phyloP scores from a whole-genome alignment of 2,888 invertebrate species.

The Troglohyphantes excavatus region DNA sequence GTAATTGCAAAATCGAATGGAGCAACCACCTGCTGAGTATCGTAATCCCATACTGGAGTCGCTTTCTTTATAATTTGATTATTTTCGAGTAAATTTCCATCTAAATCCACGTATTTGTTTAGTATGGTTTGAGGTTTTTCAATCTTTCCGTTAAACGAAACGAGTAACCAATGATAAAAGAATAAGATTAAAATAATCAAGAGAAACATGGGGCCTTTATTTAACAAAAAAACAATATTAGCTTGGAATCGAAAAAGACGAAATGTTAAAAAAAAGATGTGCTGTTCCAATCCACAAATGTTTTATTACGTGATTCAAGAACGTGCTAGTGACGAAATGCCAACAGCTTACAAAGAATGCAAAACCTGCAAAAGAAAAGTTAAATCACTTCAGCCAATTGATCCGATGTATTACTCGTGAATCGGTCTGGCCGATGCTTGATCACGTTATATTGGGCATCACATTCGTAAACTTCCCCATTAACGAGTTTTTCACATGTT shows the following conservation, averaged over 20 bases:
- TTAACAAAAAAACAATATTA: neutral
- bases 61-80: neutral
- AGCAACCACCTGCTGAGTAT: neutral
- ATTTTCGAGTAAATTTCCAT: conserved; percentile 20
- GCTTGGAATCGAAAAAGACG: conserved; percentile 3
- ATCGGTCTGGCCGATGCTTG: conserved; percentile 17
- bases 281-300: conserved; percentile 7
- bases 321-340: conserved; percentile 31
- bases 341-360: conserved; percentile 31
- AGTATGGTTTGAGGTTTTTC: neutral
- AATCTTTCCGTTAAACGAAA: neutral
- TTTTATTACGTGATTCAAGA: conserved; percentile 13
- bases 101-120: neutral
- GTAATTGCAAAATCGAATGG: neutral
- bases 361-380: neutral
- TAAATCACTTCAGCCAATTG: conserved; percentile 12
- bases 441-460: conserved; percentile 20
- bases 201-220: conserved; percentile 30
- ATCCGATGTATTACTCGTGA: conserved; percentile 10
- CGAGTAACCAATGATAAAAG: conserved; percentile 24
- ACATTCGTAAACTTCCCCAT: conserved; percentile 34
- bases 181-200: neutral
- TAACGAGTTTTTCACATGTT: neutral
- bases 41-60: neutral
- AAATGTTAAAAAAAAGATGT: neutral